Evolutionary conservation across 2,888 invertebrate genomes (phyloP).

Genomic region (Brachypalpus laphriformis): DNA sequence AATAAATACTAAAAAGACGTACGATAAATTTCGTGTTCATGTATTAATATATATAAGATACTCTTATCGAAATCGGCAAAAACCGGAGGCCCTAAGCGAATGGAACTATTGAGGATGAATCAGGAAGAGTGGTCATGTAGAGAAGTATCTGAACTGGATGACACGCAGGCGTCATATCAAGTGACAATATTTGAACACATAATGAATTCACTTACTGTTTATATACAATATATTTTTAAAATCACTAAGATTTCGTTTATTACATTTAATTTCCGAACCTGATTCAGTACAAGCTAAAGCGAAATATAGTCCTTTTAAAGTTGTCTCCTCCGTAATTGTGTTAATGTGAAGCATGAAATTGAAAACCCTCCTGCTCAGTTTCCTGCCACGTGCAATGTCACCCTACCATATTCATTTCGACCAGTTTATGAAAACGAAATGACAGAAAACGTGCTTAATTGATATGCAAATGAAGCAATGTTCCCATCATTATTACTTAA

Average conservation of each 20-base stretch:
- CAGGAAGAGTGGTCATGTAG: too few relatives aligned
- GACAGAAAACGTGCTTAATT: constrained; percentile 46
- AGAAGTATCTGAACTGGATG: too few relatives aligned
- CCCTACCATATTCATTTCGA: background rate
- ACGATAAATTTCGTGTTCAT: too few relatives aligned
- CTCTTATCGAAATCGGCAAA: too few relatives aligned
- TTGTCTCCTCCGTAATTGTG: background rate
- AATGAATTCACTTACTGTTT: too few relatives aligned
- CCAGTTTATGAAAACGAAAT: constrained; percentile 14
- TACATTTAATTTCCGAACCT: background rate
- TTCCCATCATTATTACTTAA: constrained; percentile 40
- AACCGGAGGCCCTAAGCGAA: too few relatives aligned
- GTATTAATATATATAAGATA: too few relatives aligned
- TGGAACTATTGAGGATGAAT: too few relatives aligned
- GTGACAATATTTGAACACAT: too few relatives aligned
- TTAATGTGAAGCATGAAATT: background rate
- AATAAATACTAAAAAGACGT: too few relatives aligned
- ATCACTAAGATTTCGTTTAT: background rate
- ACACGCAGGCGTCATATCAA: too few relatives aligned
- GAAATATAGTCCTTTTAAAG: background rate
- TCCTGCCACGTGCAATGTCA: background rate
- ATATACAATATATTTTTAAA: too few relatives aligned
- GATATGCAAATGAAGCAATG: constrained; percentile 49
- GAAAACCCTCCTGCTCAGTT: background rate
- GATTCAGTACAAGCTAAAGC: background rate